Evolutionary conservation across 2,113 vertebrate genomes (phyloP), one percentile per base, ranked within the genome.

Genomic region (Lepidothrix coronata): DNA sequence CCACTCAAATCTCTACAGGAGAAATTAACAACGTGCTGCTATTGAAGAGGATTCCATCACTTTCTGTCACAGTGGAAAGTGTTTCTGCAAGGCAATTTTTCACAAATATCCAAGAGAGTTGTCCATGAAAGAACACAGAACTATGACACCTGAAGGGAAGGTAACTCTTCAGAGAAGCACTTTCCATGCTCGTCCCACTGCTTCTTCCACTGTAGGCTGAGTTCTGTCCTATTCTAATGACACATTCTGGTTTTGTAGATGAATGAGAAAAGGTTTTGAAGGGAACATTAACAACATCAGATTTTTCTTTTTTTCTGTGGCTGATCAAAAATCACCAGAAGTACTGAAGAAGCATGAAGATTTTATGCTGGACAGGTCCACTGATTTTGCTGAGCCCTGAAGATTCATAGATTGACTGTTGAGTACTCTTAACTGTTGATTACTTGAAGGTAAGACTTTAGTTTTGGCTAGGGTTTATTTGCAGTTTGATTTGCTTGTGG

Each of bases 381-480:
- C 6, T 39, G 14, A 63, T 87, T 84, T 77, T 68, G 25, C 31
- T 54, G 25, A 72, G 25, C 3, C 15, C 27, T 79, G 27, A 80
- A 68, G 28, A 75, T 37, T 27, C 37, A 86, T 0, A 66, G 20
- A 78, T 23, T 23, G 22, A n/a, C 33, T 23, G 8, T 23, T n/a
- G 21, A n/a, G 23, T n/a, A 58, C 74, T 37, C 57, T 35, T 5
- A 52, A 43, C 7, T 51, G 8, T 2, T 27, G 12, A 70, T 54
- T 61, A 65, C 33, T 58, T 58, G n/a, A 55, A 77, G 22, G 2
- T 19, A 76, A 46, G 35, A 46, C 8, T 55, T 63, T 49, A n/a
- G 6, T 46, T 67, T 46, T 20, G 8, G 12, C 4, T 24, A 14
- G 24, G 8, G 0, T 0, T 22, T 23, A 46, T 62, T 22, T 15